A percentile compares a stretch with the other conserved stretches of the same genome.
Evolutionary conservation across 2,888 invertebrate genomes (phyloP).

Genomic region (Dasysyrphus tricinctus): DNA sequence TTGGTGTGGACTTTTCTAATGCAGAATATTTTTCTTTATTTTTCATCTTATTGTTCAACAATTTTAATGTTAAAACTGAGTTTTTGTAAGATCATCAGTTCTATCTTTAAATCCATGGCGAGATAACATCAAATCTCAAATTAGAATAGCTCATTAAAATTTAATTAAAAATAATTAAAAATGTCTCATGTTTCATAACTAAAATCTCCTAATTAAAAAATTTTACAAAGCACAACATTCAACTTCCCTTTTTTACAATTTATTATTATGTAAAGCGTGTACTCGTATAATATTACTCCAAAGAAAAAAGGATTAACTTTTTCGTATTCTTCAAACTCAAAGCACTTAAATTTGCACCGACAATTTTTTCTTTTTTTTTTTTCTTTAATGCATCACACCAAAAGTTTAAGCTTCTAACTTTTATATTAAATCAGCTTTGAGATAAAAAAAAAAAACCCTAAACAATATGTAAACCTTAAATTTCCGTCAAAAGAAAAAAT

Average conservation of each 20-base stretch:
- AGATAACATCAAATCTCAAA: too few species aligned
- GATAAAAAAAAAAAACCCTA: neutral
- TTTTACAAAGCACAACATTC: neutral
- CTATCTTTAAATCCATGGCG: too few species aligned
- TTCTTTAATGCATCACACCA: neutral
- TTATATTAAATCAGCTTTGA: neutral
- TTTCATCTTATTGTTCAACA: too few species aligned
- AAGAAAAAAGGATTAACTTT: too few species aligned
- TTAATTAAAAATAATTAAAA: neutral
- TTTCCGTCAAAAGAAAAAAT: neutral
- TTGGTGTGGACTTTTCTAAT: too few species aligned
- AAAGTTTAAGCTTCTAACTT: neutral
- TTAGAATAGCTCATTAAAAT: neutral
- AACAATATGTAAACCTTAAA: neutral
- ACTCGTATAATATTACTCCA: too few species aligned
- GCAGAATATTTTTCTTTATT: too few species aligned
- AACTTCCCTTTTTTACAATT: neutral
- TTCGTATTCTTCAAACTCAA: too few species aligned
- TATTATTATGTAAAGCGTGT: too few species aligned
- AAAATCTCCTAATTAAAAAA: neutral
- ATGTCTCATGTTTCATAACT: neutral
- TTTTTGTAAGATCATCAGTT: too few species aligned
- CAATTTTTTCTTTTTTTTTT: too few species aligned
- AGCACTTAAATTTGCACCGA: neutral
- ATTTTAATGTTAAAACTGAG: too few species aligned